Evolutionary conservation across 2,888 invertebrate species (phyloP), one percentile per base, ranked within the genome.

Genomic region (Rhyacophila evoluta): DNA sequence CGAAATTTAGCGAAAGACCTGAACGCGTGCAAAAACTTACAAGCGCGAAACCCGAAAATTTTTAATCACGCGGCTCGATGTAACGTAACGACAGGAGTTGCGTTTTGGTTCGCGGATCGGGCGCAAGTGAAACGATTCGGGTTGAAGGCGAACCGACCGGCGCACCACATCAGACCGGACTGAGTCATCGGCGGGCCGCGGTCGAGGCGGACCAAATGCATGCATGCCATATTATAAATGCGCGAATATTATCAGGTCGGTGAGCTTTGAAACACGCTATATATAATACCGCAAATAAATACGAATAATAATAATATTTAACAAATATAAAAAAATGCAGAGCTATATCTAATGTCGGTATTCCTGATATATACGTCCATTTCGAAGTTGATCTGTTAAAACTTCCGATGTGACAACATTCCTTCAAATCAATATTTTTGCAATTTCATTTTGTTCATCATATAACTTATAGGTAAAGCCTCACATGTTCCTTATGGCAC

Each of bases 31-130:
- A 19, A 19, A 55, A 33, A 1, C 1, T 55, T 15, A 55, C 55
- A 55, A 19, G 15, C 55, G 55, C 55, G 55, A 55, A 55, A 55
- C 55, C 55, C 55, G 55, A 55, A 55, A 55, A 19, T 55, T 5
- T 55, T 55, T 10, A 19, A 15, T 19, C 1, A 10, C 19, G 10
- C 55, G 55, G 55, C 8, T 6, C 2, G 10, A 10, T 25, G 10
- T 10, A 15, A 6, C 6, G 1, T 55, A 25, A 55, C 10, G 19
- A 10, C 55, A 19, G 41, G 55, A 55, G 55, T 19, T 55, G 55
- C 19, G 55, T 55, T 19, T 1, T 10, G 15, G 19, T 55, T 19
- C 15, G 55, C 15, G 19, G 55, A 55, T 55, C 55, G 55, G 10
- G 19, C 55, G 10, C 55, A 55, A 55, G 12, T 55, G 29, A 33